Base-by-base conservation (phyloP, 2,113 vertebrate genomes). In the Xiphorhynchus elegans region DNA sequence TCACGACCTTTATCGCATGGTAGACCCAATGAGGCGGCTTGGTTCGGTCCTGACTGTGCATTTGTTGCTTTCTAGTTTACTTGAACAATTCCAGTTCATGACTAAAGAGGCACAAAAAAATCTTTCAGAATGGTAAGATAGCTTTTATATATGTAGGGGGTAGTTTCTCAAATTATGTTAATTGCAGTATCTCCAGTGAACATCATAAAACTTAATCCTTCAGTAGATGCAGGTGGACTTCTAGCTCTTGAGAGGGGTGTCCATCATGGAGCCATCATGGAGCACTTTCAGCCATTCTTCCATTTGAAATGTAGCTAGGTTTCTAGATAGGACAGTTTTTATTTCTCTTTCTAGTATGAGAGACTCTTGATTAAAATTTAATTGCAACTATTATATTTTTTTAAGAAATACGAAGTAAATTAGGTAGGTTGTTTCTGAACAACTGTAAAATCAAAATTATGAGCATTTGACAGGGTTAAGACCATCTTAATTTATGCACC, bases 121-220 rank as follows among this genome's bases (percentile, higher is more conserved):
- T 73, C 64, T 90, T 72, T 77, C 95, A 68, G 92, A 96, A 96
- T 90, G 98, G 98, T 98, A 98, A 98, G 97, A 93, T 29, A 91
- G 66, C 56, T 96, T 42, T 89, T 66, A 19, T 7, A 7, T 53
- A 40, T 63, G 7, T 55, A 84, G 21, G 59, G 29, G 10, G 17
- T 67, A 62, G 31, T 85, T 86, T 69, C 63, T 92, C 17, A 66
- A 28, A 55, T 86, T 26, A 25, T 42, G 20, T 68, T 63, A 66
- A 73, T 40, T 68, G 18, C 17, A 83, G 2, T 58, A 55, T 29
- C 24, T 85, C 19, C 53, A 70, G 19, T 68, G 31, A 66, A 6
- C 31, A n/a, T 44, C 37, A 20, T 35, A 88, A 81, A 77, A 55
- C 13, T 31, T 64, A 60, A 76, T 50, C 40, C 77, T 83, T 79